Evolutionary conservation across 1,140 invertebrate species (phyloP).

Genomic region (Sycophaga agraensis): DNA sequence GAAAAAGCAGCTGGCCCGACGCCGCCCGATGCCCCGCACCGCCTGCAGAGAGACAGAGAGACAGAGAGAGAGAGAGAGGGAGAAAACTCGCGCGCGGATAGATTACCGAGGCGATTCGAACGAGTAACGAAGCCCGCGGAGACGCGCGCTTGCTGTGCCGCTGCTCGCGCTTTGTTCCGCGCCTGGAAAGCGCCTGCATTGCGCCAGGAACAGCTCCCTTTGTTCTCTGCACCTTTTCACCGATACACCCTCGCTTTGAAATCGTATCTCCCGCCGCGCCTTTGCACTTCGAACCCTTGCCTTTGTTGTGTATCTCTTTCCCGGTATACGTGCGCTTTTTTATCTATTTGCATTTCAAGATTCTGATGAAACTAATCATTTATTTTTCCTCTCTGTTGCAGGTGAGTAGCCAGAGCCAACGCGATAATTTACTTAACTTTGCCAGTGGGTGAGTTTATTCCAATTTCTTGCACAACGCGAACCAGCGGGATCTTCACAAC

Average conservation of each 20-base stretch:
- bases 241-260: neutral
- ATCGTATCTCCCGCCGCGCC: neutral
- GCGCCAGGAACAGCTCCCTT: too few relatives aligned
- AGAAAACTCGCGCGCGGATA: slow-evolving; percentile 5
- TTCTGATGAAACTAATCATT: neutral
- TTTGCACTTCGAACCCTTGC: too few relatives aligned
- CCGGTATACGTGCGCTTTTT: neutral
- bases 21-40: too few relatives aligned
- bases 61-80: neutral
- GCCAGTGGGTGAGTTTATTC: slow-evolving; percentile 16
- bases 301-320: neutral
- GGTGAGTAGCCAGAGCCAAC: slow-evolving; percentile 4
- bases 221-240: slow-evolving; percentile 3
- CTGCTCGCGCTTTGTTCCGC: neutral
- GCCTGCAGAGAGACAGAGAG: neutral
- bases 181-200: neutral
- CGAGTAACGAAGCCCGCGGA: slow-evolving; percentile 8
- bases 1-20: slow-evolving; percentile 15
- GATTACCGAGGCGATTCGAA: slow-evolving; percentile 22
- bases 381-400: slow-evolving; percentile 13
- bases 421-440: neutral
- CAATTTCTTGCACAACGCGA: too few relatives aligned
- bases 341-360: neutral
- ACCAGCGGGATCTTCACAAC: too few relatives aligned
- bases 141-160: neutral